Percentiles rank a stretch among this genome's conserved stretches.
Conservation (phyloP, 2,797 vertebrate species). For the Antennarius maculatus region DNA sequence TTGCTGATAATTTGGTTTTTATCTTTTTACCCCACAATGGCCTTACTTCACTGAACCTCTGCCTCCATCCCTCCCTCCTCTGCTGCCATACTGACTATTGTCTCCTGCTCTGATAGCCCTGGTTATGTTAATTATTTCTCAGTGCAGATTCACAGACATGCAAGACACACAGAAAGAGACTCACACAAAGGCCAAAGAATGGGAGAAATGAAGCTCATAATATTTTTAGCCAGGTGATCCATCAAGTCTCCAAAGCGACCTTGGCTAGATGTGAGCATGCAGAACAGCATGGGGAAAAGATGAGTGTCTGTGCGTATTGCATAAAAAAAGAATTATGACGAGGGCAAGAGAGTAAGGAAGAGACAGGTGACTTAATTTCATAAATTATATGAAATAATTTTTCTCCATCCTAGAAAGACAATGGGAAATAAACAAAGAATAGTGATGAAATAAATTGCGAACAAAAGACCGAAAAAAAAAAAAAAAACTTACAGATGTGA, state of each 20-base stretch:
- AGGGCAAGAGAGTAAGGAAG: conserved; percentile 3
- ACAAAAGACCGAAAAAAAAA: not conserved
- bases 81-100: conserved; percentile 17
- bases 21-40: not conserved
- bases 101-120: conserved; percentile 44
- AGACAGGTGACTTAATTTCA: not conserved
- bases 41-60: not conserved
- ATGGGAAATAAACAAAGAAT: not conserved
- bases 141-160: conserved; percentile 10
- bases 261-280: conserved; percentile 62
- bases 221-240: conserved; percentile 62
- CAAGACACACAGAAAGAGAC: not conserved
- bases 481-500: conserved; percentile 10
- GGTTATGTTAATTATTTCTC: conserved; percentile 66
- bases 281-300: conserved; percentile 13
- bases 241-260: conserved; percentile 68
- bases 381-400: too few relatives aligned
- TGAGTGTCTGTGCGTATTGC: conserved; percentile 2
- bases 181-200: conserved; percentile 17
- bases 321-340: conserved; percentile 3
- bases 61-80: not conserved
- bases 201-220: conserved; percentile 68
- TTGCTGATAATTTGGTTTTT: not conserved
- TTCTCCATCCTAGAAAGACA: too few relatives aligned
- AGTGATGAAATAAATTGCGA: conserved; percentile 13